phyloP scores from a whole-genome alignment of 2,113 vertebrate species.

The Polypterus bichir region DNA sequence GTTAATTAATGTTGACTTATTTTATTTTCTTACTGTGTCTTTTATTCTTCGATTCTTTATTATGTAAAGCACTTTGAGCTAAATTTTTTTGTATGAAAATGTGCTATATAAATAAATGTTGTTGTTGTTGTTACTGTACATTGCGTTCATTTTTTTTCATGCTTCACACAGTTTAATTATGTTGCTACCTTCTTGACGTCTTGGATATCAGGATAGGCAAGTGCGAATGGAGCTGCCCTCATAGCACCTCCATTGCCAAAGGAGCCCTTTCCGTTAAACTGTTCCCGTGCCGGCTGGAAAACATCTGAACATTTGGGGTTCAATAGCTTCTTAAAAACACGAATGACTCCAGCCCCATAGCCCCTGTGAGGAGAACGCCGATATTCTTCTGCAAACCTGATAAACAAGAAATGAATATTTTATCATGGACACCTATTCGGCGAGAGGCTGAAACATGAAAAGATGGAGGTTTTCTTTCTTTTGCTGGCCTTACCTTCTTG shows the following conservation, averaged over 20 bases:
- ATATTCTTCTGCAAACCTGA: conserved; percentile 88
- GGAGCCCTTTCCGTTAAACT: conserved; percentile 88
- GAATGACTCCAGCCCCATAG: conserved; percentile 80
- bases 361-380: conserved; percentile 70
- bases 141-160: too few species aligned
- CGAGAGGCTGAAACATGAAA: not conserved
- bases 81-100: too few species aligned
- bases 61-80: too few species aligned
- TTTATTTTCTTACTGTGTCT: too few species aligned
- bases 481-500: conserved; percentile 60
- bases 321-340: conserved; percentile 83
- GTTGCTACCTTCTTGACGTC: conserved; percentile 61
- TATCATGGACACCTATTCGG: not conserved
- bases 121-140: too few species aligned
- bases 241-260: conserved; percentile 94
- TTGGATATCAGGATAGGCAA: conserved; percentile 53
- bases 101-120: too few species aligned
- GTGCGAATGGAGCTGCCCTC: conserved; percentile 75
- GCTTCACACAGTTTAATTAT: too few species aligned
- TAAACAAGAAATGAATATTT: rapidly evolving
- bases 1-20: too few species aligned
- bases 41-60: too few species aligned
- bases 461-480: not conserved
- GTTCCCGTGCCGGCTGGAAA: conserved; percentile 78
- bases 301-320: conserved; percentile 72